Base-by-base conservation (phyloP, 2,888 invertebrate genomes). In the Ochropleura leucogaster region DNA sequence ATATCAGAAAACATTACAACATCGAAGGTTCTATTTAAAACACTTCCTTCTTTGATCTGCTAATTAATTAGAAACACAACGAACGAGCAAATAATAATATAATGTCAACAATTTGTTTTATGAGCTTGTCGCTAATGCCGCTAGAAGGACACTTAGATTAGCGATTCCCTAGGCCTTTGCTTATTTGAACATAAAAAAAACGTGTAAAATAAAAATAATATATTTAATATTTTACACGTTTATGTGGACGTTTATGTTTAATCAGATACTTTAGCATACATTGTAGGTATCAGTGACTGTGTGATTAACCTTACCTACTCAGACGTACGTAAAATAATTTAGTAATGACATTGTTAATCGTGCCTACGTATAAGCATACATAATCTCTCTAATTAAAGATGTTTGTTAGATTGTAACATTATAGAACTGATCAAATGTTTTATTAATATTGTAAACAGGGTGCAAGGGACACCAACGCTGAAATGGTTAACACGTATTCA, bases 101-200 rank as follows among this genome's bases (percentile, higher is more conserved):
- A 72, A 44, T 55, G 82, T 81, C 81, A 79, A 81, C 59, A 86
- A 75, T 62, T 30, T 10, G 60, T 59, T 86, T 73, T 79, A 79
- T 63, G 72, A 76, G 63, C 10, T 51, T 67, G 47, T 30, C 59
- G 66, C 72, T 79, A 77, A 86, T 72, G 72, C 63, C n/a, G 14
- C 40, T 64, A 77, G 84, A 84, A 86, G 84, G 85, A 79, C 86
- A 55, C 7, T 40, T 77, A 68, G 60, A 74, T 86, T 76, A 79
- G 80, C 63, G 69, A 68, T 73, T 74, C 78, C 72, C 40, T 65
- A 44, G 10, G 42, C 44, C 49, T 74, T 71, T 71, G 62, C 62
- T 68, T 86, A 72, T 62, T 73, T 51, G 74, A 65, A 42, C 67
- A 77, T 72, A 74, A 76, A 12, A 59, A 77, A 78, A 65, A 18